Evolutionary conservation across 2,113 vertebrate species (phyloP).

Genomic region (Spheniscus mendiculus): DNA sequence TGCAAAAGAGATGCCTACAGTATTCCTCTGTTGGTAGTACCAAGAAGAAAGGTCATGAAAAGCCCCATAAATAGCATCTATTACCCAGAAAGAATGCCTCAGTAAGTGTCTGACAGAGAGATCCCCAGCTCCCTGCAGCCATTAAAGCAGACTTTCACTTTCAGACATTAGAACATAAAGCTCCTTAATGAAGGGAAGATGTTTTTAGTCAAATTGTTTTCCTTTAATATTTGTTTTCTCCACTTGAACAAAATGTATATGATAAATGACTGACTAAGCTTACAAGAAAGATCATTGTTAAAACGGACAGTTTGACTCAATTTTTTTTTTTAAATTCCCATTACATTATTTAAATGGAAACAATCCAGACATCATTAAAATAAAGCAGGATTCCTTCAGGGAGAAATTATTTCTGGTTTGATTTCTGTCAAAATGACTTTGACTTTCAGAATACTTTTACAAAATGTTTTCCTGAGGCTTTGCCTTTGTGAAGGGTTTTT

Average conservation of each 20-base stretch:
- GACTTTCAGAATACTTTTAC: slow-evolving; percentile 74
- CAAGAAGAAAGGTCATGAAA: slow-evolving; percentile 69
- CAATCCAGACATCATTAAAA: slow-evolving; percentile 74
- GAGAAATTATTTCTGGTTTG: slow-evolving; percentile 80
- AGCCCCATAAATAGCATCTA: slow-evolving; percentile 66
- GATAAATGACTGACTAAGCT: slow-evolving; percentile 62
- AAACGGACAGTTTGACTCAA: slow-evolving; percentile 59
- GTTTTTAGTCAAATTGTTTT: slow-evolving; percentile 63
- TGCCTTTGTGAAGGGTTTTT: slow-evolving; percentile 60
- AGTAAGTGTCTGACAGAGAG: slow-evolving; percentile 60
- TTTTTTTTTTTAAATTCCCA: slow-evolving; percentile 55
- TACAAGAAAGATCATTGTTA: slow-evolving; percentile 60
- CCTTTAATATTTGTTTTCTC: slow-evolving; percentile 42
- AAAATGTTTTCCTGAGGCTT: slow-evolving; percentile 70
- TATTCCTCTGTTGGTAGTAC: slow-evolving; percentile 62
- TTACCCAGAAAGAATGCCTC: slow-evolving; percentile 60
- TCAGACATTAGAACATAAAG: slow-evolving; percentile 42
- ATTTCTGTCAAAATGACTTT: slow-evolving; percentile 80
- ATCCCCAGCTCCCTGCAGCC: slow-evolving; percentile 58
- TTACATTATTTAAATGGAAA: slow-evolving; percentile 70
- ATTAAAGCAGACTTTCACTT: slow-evolving; percentile 61
- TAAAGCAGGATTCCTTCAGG: slow-evolving; percentile 75
- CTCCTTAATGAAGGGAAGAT: slow-evolving; percentile 45
- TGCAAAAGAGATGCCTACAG: slow-evolving; percentile 34
- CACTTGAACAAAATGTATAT: slow-evolving; percentile 41